phyloP scores from a whole-genome alignment of 2,888 invertebrate species.

The Thymelicus acteon region DNA sequence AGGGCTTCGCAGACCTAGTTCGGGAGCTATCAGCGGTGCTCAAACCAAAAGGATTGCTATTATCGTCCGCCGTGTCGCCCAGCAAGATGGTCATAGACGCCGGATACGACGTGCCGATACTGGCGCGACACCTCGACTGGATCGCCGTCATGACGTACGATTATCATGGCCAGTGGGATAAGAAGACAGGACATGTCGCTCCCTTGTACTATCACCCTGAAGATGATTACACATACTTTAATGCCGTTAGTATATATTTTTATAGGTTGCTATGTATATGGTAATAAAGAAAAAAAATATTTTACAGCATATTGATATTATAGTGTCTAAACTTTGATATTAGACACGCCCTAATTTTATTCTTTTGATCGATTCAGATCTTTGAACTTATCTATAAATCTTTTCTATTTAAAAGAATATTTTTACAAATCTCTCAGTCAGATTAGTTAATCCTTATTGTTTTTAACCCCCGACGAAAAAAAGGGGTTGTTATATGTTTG shows the following conservation, averaged over 20 bases:
- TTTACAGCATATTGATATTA: too few species aligned
- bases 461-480: too few species aligned
- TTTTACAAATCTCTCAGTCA: too few species aligned
- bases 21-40: constrained; percentile 89
- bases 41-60: constrained; percentile 87
- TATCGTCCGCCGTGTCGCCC: constrained; percentile 94
- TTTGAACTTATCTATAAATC: too few species aligned
- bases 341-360: too few species aligned
- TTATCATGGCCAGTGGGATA: constrained; percentile 96
- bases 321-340: too few species aligned
- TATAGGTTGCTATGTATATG: background rate
- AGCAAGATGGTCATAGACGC: constrained; percentile 94
- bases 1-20: constrained; percentile 90
- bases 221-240: constrained; percentile 92
- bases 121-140: constrained; percentile 93
- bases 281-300: too few species aligned
- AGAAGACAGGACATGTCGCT: constrained; percentile 95
- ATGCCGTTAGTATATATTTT: constrained; percentile 86
- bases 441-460: too few species aligned
- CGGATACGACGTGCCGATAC: constrained; percentile 91
- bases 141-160: constrained; percentile 97
- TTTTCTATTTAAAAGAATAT: too few species aligned
- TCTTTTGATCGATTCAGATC: too few species aligned
- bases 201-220: constrained; percentile 93
- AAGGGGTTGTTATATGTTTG: too few species aligned